Percentiles rank a stretch among this genome's conserved stretches.
phyloP scores from a whole-genome alignment of 2,113 vertebrate species.

The Callospermophilus lateralis region DNA sequence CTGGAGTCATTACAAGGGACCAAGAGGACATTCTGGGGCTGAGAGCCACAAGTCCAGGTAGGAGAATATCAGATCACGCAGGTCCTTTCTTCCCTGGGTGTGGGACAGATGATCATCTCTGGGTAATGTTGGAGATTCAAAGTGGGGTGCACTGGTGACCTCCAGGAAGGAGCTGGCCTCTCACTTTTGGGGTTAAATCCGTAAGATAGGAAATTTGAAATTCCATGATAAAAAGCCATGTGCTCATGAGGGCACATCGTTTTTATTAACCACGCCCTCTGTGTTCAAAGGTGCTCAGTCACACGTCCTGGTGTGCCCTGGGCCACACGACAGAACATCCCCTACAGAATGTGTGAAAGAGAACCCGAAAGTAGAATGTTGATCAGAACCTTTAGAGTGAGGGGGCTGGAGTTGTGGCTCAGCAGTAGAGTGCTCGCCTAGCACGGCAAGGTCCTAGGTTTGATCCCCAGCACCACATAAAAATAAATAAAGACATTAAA shows the following conservation, averaged over 20 bases:
- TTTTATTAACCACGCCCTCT: neutral
- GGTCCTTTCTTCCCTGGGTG: too few relatives aligned
- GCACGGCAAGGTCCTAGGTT: too few relatives aligned
- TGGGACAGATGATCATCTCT: neutral
- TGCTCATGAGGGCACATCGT: fast-evolving
- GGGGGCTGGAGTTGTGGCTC: too few relatives aligned
- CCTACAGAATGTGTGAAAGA: fast-evolving
- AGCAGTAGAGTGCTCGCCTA: too few relatives aligned
- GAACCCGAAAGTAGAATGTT: neutral
- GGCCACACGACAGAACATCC: neutral
- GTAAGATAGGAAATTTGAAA: neutral
- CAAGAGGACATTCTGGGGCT: neutral
- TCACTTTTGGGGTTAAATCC: neutral
- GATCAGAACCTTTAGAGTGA: too few relatives aligned
- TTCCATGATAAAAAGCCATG: neutral
- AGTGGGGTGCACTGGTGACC: neutral
- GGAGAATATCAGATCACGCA: neutral
- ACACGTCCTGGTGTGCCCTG: neutral
- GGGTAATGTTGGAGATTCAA: fast-evolving
- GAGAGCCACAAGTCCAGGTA: neutral
- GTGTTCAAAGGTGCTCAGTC: neutral
- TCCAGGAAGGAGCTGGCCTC: neutral
- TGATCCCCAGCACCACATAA: too few relatives aligned
- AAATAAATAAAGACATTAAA: too few relatives aligned
- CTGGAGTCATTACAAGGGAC: neutral